These are phyloP conservation scores for Polyergus mexicanus DNA, from an alignment of 1,140 invertebrate genomes.

Conservation along the genomic window DNA sequence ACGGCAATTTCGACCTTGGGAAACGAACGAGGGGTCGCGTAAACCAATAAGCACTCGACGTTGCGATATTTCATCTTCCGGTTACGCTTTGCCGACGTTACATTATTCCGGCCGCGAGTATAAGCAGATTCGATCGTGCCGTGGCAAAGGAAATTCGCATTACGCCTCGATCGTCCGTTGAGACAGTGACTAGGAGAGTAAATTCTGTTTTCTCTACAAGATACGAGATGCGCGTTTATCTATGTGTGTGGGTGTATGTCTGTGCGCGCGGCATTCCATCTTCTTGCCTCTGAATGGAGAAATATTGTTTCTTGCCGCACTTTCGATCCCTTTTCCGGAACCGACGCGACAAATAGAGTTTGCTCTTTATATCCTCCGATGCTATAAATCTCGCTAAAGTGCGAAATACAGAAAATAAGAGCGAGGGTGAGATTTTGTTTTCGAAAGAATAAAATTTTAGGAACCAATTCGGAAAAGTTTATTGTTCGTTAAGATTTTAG, in stretches of 20 bases:
- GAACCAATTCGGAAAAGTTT: not conserved
- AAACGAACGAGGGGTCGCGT: constrained; percentile 33
- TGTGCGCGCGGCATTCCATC: constrained; percentile 29
- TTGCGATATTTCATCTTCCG: constrained; percentile 64
- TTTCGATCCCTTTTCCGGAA: constrained; percentile 18
- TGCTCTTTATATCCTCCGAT: constrained; percentile 2
- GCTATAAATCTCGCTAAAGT: constrained; percentile 4
- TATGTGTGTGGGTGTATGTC: not conserved
- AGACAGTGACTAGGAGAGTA: constrained; percentile 67
- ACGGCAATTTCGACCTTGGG: constrained; percentile 33
- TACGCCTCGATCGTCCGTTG: constrained; percentile 59
- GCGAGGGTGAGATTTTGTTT: not conserved
- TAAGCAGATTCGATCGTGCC: constrained; percentile 73
- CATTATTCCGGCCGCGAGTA: constrained; percentile 64
- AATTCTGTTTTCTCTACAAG: constrained; percentile 59
- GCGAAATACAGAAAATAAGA: not conserved
- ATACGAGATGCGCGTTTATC: not conserved
- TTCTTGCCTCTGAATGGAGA: constrained; percentile 31
- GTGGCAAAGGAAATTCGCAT: constrained; percentile 74
- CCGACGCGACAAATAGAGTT: constrained; percentile 44
- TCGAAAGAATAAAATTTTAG: not conserved
- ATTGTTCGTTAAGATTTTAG: not conserved
- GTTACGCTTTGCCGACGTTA: constrained; percentile 51
- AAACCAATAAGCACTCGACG: constrained; percentile 57
- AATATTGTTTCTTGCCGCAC: constrained; percentile 42